Conservation (phyloP, 2,888 invertebrate species). For the Polylopha cassiicola region DNA sequence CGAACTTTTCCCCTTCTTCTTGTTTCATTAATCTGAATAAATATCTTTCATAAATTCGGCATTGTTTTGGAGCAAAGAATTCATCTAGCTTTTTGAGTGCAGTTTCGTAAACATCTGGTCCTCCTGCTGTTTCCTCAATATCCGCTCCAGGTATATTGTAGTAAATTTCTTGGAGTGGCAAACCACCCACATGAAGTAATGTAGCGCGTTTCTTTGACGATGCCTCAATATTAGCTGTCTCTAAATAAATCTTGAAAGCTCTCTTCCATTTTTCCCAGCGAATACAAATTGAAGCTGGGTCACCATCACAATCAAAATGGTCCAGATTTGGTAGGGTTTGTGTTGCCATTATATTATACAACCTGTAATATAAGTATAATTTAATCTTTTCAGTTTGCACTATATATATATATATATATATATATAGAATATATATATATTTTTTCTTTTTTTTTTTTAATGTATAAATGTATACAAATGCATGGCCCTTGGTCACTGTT, state of each 20-base stretch:
- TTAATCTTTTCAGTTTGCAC: no score
- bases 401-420: no score
- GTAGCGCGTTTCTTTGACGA: constrained; percentile 1
- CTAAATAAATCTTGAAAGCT: constrained; percentile 4
- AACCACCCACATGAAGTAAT: constrained; percentile 4
- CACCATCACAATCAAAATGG: constrained; percentile 15
- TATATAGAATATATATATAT: no score
- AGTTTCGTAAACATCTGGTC: constrained; percentile 13
- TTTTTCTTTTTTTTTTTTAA: no score
- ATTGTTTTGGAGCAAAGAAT: constrained; percentile 24
- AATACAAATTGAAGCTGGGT: constrained; percentile 3
- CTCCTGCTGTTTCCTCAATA: constrained; percentile 1
- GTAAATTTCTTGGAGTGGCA: constrained; percentile 7
- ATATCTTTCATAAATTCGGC: constrained; percentile 20
- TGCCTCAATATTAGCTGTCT: constrained; percentile 1
- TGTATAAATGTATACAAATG: no score
- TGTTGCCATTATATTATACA: no score
- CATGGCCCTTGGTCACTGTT: no score
- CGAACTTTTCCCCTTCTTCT: constrained; percentile 23
- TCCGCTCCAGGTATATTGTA: constrained; percentile 20
- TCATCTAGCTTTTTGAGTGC: constrained; percentile 21
- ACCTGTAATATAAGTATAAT: no score
- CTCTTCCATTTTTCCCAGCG: constrained; percentile 17
- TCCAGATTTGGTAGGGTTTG: no score
- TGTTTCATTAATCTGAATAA: constrained; percentile 21